Evolutionary conservation across 2,113 vertebrate species (phyloP).

Genomic region (Rhipidura dahli): DNA sequence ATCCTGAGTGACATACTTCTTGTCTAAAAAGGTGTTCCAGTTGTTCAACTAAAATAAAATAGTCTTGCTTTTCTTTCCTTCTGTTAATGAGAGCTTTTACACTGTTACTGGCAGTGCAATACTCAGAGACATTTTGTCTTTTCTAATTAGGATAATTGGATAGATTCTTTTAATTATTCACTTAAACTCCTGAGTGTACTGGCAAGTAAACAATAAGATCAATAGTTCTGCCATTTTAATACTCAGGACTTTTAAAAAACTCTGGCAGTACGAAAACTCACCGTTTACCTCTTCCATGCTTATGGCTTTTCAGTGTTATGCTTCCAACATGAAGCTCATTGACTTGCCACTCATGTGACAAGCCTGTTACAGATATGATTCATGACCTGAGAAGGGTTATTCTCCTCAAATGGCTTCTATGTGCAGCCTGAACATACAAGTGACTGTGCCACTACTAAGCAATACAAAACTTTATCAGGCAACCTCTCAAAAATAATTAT

Average conservation of each 20-base stretch:
- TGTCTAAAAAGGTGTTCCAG: conserved; percentile 28
- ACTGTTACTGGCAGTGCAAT: conserved; percentile 21
- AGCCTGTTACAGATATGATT: background rate
- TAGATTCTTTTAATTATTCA: background rate
- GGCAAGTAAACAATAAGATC: background rate
- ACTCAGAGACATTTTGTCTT: background rate
- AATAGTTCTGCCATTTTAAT: background rate
- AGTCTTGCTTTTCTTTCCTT: background rate
- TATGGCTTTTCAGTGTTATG: background rate
- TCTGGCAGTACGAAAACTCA: background rate
- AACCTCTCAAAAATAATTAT: conserved; percentile 42
- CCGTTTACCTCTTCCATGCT: background rate
- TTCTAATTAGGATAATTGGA: background rate
- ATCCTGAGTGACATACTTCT: conserved; percentile 44
- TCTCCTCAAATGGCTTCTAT: background rate
- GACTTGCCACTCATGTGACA: background rate
- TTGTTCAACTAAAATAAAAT: conserved; percentile 46
- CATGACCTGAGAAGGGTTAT: conserved; percentile 23
- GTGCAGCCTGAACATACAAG: background rate
- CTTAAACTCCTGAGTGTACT: background rate
- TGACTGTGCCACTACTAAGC: conserved; percentile 56
- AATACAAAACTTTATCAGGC: conserved; percentile 53
- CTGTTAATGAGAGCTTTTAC: background rate
- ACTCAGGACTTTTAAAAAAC: background rate
- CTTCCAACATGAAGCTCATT: background rate